These are phyloP conservation scores for Drosophila arawakana DNA, from an alignment of 1,140 invertebrate species.

Conservation along the genomic window DNA sequence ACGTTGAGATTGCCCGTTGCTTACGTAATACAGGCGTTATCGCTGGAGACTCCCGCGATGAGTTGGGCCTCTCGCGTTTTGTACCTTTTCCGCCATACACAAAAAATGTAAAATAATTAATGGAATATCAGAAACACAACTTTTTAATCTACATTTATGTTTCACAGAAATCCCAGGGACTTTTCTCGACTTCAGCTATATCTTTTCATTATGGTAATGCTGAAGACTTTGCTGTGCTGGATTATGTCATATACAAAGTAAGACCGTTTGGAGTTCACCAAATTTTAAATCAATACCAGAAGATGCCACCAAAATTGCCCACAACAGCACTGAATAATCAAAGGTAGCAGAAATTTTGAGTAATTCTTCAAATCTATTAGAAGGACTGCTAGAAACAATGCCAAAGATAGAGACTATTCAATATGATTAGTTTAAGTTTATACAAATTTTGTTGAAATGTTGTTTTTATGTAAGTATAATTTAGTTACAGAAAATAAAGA, in stretches of 20 bases:
- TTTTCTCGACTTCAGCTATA: slow-evolving; percentile 97
- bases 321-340: not conserved
- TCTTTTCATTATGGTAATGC: slow-evolving; percentile 97
- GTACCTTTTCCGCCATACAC: slow-evolving; percentile 92
- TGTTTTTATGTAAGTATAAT: not conserved
- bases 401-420: slow-evolving; percentile 49
- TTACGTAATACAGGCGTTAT: slow-evolving; percentile 93
- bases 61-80: slow-evolving; percentile 93
- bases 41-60: slow-evolving; percentile 94
- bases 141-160: slow-evolving; percentile 57
- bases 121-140: not conserved
- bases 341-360: not conserved
- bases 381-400: slow-evolving; percentile 33
- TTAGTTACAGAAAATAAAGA: too few species aligned
- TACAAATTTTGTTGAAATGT: not conserved
- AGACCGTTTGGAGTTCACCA: slow-evolving; percentile 91
- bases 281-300: not conserved
- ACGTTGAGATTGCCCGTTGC: slow-evolving; percentile 97
- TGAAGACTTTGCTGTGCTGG: slow-evolving; percentile 96
- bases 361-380: not conserved
- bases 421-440: not conserved
- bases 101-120: slow-evolving; percentile 54
- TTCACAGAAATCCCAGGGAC: slow-evolving; percentile 88
- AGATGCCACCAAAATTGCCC: not conserved
- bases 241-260: slow-evolving; percentile 98